Conservation (phyloP, 1,140 invertebrate genomes). For the Lepidurus packardi region DNA sequence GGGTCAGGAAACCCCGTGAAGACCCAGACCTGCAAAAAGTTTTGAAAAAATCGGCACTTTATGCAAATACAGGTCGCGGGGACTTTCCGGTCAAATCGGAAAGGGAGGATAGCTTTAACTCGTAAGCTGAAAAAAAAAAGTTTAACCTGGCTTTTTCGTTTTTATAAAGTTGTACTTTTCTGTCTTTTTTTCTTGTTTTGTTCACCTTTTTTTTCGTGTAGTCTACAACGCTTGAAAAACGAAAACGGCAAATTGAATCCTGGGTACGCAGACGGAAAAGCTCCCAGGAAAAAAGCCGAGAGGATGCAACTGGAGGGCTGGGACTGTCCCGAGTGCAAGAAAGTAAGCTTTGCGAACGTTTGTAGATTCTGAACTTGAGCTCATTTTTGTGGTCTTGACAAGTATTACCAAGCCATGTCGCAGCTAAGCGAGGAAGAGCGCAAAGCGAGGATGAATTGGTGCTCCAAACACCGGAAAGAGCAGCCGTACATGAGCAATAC, state of each 20-base stretch:
- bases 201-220: not conserved
- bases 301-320: not conserved
- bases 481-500: constrained; percentile 8
- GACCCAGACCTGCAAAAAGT: not conserved
- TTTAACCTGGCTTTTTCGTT: too few relatives aligned
- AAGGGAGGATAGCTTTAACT: not conserved
- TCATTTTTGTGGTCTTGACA: not conserved
- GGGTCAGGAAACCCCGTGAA: not conserved
- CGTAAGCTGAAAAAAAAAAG: not conserved
- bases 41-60: constrained; percentile 1
- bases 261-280: not conserved
- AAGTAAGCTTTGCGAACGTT: not conserved
- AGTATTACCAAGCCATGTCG: constrained; percentile 3
- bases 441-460: not conserved
- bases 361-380: not conserved
- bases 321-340: not conserved
- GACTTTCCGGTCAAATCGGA: not conserved
- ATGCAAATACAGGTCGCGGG: not conserved
- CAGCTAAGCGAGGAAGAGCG: not conserved
- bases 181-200: too few relatives aligned
- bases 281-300: not conserved
- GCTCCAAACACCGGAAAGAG: not conserved
- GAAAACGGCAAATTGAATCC: not conserved
- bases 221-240: not conserved
- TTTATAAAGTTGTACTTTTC: too few relatives aligned